Evolutionary conservation across 2,888 invertebrate genomes (phyloP), one percentile per base, ranked within the genome.

Genomic region (Lasioglossum malachurum): DNA sequence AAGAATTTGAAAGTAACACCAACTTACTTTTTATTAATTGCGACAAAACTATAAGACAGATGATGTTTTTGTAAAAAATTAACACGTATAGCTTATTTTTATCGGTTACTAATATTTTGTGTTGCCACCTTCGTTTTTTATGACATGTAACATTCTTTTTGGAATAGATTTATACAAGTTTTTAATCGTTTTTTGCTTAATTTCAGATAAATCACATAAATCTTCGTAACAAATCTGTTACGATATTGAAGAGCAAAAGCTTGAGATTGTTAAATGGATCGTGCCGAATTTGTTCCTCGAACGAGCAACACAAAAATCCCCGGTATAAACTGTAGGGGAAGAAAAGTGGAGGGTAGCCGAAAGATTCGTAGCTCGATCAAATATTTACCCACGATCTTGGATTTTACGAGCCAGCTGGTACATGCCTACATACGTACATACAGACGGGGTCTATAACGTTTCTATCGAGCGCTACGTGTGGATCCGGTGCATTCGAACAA

Each of bases 361-460:
- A 27, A 73, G 72, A 76, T 53, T 81, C 44, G 44, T 44, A 23
- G 16, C 71, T 38, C 82, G 75, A 76, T 89, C 87, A 86, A 89
- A 89, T 86, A 86, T 89, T 89, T 86, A 89, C 53, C 57, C 49
- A 38, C 80, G 89, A 85, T 80, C 80, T 79, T 64, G 75, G 80
- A 82, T 84, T 89, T 89, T 80, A 84, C 83, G 84, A 82, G 71
- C 64, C 77, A 78, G 73, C 73, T 67, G 64, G 76, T 78, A 77
- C 75, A 41, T 80, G 44, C 35, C 4, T 35, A 35, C 35, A 3
- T 35, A 35, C 35, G 74, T 78, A 77, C 75, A 31, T 77, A 53
- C 74, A 41, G 44, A 53, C 71, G 41, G 53, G 64, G 78, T 57
- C 53, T 49, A n/a, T 69, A 75, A 80, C 82, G 44, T 53, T n/a